Evolutionary conservation across 2,797 vertebrate species (phyloP).

Genomic region (Hephaestus fuliginosus): DNA sequence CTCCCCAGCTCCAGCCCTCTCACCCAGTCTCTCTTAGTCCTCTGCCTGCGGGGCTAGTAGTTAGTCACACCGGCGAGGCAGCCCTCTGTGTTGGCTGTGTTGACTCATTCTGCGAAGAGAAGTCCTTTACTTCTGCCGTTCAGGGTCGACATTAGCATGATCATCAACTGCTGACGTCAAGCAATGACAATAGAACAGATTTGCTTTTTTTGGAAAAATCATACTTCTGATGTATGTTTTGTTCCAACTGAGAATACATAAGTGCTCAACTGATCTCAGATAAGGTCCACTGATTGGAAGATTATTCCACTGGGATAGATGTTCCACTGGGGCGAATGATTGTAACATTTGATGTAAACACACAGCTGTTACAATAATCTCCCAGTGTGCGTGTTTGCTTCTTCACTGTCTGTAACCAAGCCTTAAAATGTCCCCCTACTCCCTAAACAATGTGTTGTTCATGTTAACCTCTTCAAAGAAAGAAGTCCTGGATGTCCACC

Average conservation of each 20-base stretch:
- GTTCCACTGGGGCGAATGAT: not conserved
- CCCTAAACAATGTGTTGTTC: too few species aligned
- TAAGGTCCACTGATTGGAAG: not conserved
- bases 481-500: not conserved
- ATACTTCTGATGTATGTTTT: not conserved
- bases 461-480: not conserved
- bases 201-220: not conserved
- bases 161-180: not conserved
- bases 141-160: not conserved
- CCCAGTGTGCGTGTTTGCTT: not conserved
- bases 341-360: not conserved
- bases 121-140: conserved; percentile 4
- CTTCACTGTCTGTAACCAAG: too few species aligned
- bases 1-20: conserved; percentile 53
- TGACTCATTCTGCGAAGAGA: conserved; percentile 18
- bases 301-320: not conserved
- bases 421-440: too few species aligned
- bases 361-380: not conserved
- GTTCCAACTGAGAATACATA: not conserved
- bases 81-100: conserved; percentile 11
- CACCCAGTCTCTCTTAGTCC: conserved; percentile 28
- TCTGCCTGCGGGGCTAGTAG: conserved; percentile 16
- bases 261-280: not conserved
- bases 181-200: not conserved
- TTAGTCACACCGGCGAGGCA: conserved; percentile 37